A percentile compares a stretch with the other conserved stretches of the same genome.
Conservation (phyloP, 1,140 invertebrate genomes). For the Anastatus disparis region DNA sequence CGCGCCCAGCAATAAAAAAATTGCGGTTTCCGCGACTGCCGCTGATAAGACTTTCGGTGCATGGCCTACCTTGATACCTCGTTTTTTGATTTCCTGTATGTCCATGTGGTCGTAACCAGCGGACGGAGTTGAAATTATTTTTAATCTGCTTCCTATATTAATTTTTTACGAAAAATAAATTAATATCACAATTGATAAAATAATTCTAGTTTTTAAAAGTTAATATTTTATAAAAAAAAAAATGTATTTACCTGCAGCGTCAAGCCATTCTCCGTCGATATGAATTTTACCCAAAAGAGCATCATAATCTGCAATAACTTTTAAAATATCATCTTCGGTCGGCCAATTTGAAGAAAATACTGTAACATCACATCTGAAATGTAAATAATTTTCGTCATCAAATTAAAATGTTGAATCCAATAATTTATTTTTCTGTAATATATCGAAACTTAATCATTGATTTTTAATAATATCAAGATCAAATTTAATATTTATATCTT, state of each 20-base stretch:
- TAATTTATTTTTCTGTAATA: too few species aligned
- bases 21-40: constrained; percentile 85
- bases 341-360: neutral
- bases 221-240: neutral
- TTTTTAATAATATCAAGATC: neutral
- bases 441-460: neutral
- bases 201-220: too few species aligned
- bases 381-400: too few species aligned
- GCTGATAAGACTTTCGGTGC: constrained; percentile 84
- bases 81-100: constrained; percentile 71
- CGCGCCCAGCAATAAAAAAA: constrained; percentile 80
- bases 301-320: constrained; percentile 2
- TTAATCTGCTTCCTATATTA: constrained; percentile 70
- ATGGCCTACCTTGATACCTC: constrained; percentile 78
- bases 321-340: neutral
- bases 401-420: too few species aligned
- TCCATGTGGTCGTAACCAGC: constrained; percentile 85
- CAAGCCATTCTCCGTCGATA: constrained; percentile 9
- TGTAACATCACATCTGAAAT: constrained; percentile 10
- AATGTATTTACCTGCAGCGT: constrained; percentile 15
- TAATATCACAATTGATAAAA: neutral
- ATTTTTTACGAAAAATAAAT: constrained; percentile 8
- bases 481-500: too few species aligned
- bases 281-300: constrained; percentile 6
- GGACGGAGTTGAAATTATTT: constrained; percentile 77